phyloP scores from a whole-genome alignment of 2,797 vertebrate genomes.

The Podarcis siculus region DNA sequence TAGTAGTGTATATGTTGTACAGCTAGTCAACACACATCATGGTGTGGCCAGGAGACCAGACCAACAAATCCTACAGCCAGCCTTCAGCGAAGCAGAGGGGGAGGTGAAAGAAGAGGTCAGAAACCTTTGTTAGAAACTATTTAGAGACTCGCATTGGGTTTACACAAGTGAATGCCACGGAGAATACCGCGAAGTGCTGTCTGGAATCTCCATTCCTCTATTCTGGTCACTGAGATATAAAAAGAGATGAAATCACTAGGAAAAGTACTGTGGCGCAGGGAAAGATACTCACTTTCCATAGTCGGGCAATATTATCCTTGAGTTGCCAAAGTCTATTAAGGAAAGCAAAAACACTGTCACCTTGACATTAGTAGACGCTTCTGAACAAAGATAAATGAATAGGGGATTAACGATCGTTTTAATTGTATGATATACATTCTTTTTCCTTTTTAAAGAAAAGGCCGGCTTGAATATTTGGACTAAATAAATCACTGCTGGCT shows the following conservation, averaged over 20 bases:
- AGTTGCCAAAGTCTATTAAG: background rate
- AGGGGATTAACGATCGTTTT: background rate
- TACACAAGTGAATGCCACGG: background rate
- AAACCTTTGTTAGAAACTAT: background rate
- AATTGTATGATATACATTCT: background rate
- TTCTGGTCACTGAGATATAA: conserved; percentile 9
- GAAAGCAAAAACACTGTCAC: background rate
- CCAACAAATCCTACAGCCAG: background rate
- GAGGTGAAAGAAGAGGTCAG: background rate
- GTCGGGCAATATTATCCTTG: background rate
- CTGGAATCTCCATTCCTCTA: conserved; percentile 8
- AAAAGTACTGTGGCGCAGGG: background rate
- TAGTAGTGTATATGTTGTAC: background rate
- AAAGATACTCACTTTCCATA: background rate
- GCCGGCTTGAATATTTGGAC: background rate
- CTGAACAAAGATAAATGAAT: background rate
- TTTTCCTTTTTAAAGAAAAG: background rate
- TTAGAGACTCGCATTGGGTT: background rate
- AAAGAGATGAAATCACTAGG: conserved; percentile 25
- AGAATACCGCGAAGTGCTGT: background rate
- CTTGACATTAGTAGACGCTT: background rate
- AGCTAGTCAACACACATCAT: background rate
- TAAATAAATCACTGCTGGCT: background rate
- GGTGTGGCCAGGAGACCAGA: background rate
- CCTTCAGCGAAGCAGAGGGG: accelerated